Conservation (phyloP, 1,140 invertebrate species). For the Nymphalis io region DNA sequence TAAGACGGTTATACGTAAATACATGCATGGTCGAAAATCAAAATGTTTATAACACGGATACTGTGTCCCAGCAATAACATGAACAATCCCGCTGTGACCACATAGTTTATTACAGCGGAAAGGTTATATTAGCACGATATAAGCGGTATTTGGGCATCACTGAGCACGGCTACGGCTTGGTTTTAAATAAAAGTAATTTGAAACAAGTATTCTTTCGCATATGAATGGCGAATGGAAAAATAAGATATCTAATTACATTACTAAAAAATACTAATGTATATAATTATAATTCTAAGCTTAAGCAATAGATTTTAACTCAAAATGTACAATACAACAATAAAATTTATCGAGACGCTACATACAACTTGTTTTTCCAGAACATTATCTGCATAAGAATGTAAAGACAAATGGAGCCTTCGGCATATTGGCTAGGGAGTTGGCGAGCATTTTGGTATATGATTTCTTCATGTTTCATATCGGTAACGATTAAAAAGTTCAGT, state of each 20-base stretch:
- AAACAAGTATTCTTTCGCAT: neutral
- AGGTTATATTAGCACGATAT: slow-evolving; percentile 8
- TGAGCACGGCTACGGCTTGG: slow-evolving; percentile 8
- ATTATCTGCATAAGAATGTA: no score
- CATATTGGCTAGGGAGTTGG: no score
- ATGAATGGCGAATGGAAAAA: neutral
- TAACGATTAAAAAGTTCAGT: no score
- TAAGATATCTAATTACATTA: neutral
- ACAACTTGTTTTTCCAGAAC: no score
- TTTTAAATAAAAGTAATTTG: slow-evolving; percentile 4
- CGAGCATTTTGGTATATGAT: no score
- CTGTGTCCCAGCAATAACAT: slow-evolving; percentile 35
- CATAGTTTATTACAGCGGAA: slow-evolving; percentile 10
- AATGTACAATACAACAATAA: no score
- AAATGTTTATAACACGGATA: neutral
- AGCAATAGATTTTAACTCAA: no score
- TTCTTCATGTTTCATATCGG: no score
- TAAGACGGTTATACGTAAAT: neutral
- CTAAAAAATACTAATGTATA: no score
- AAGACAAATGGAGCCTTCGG: no score
- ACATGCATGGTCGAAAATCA: neutral
- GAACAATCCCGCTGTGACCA: slow-evolving; percentile 6
- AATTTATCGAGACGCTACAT: no score
- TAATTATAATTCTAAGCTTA: no score
- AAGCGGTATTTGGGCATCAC: slow-evolving; percentile 23